phyloP scores from a whole-genome alignment of 2,113 vertebrate species.

The Puntigrus tetrazona region DNA sequence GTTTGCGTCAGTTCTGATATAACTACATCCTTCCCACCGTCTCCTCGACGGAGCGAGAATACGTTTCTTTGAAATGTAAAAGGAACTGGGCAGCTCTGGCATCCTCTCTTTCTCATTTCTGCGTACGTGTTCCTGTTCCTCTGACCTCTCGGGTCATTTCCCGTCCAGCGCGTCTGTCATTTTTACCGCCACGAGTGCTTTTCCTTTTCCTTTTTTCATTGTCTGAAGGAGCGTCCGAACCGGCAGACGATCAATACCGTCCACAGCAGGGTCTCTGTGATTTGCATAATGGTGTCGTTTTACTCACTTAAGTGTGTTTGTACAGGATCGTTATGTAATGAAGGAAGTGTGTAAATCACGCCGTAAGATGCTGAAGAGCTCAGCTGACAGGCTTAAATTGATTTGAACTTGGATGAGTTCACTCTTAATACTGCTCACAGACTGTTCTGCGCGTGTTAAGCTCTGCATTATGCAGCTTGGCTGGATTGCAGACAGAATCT shows the following conservation, averaged over 20 bases:
- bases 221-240: conserved; percentile 20
- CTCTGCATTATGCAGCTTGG: neutral
- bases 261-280: neutral
- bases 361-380: conserved; percentile 7
- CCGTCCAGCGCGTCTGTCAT: conserved; percentile 45
- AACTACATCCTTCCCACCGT: conserved; percentile 41
- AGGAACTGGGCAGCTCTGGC: conserved; percentile 56
- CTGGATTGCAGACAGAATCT: neutral
- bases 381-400: neutral
- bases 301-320: conserved; percentile 10
- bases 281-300: conserved; percentile 11
- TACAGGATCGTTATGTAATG: conserved; percentile 52
- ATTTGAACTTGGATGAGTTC: neutral
- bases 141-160: conserved; percentile 61
- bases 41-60: conserved; percentile 54
- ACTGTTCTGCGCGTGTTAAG: neutral
- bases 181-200: neutral
- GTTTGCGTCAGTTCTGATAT: conserved; percentile 30
- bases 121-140: conserved; percentile 67
- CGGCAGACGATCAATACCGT: neutral
- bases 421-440: neutral
- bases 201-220: conserved; percentile 13
- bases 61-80: conserved; percentile 68
- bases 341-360: conserved; percentile 6
- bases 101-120: conserved; percentile 13